Base-by-base conservation (phyloP, 2,888 invertebrate species). In the Archips crataeganus region DNA sequence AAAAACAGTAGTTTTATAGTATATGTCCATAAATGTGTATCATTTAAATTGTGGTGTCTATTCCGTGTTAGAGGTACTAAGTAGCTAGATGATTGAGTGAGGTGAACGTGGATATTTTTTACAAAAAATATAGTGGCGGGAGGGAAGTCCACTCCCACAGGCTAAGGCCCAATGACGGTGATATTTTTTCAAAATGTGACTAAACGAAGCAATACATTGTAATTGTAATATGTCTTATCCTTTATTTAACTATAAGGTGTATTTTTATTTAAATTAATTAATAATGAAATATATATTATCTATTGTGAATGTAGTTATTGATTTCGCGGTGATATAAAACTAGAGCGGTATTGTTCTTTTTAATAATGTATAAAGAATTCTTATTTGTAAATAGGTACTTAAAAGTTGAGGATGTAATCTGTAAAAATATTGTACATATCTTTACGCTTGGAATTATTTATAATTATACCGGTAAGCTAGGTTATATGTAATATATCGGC, bases 161-260 rank as follows among this genome's bases (percentile, higher is more conserved):
- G 75, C 70, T 77, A 76, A 62, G 84, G 80, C 85, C 87, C 86
- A 79, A 82, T 83, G 83, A 87, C 90, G 95, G 96, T 96, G 96
- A 96, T 96, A 96, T 95, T 95, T 95, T 96, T 95, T 91, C 94
- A 95, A 95, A 95, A 95, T 95, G 96, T 96, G 96, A 96, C 95
- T 95, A 94, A 96, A 95, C 95, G 95, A 96, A 96, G 96, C 96
- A 96, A 96, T 96, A 96, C 96, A 95, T 95, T 96, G 95, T 96
- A 96, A 96, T 23, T 95, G 95, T 95, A 93, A 94, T 94, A 93
- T 92, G 95, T 95, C 95, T 95, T 95, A 95, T 87, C 92, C 91
- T 92, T 92, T 91, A 92, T 92, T 92, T 93, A 72, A 92, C 87
- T 89, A 86, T 93, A 94, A 92, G 92, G 85, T 91, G 90, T 92